Conservation (phyloP, 92 coral and sea anemone genomes). For the Porites cylindrica region DNA sequence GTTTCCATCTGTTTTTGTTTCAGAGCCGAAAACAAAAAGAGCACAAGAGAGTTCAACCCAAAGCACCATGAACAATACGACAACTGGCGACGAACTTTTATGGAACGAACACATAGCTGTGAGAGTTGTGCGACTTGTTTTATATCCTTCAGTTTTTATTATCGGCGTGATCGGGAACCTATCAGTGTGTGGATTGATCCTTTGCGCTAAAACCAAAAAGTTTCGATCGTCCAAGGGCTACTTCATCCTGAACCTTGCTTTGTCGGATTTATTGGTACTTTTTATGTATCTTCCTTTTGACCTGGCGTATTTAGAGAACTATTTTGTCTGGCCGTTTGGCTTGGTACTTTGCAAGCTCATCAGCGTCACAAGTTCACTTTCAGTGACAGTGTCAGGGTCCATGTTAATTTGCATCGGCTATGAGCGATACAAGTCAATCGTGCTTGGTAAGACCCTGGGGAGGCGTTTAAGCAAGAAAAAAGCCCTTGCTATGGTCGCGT, state of each 20-base stretch:
- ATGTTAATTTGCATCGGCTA: slow-evolving; percentile 75
- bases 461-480: slow-evolving; percentile 56
- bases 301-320: slow-evolving; percentile 79
- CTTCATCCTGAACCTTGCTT: slow-evolving; percentile 81
- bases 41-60: neutral
- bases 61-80: slow-evolving; percentile 61
- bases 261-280: slow-evolving; percentile 80
- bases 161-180: slow-evolving; percentile 81
- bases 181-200: slow-evolving; percentile 69
- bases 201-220: slow-evolving; percentile 50
- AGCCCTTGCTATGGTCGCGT: slow-evolving; percentile 53
- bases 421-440: slow-evolving; percentile 83
- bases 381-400: slow-evolving; percentile 83
- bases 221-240: slow-evolving; percentile 77
- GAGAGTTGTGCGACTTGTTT: slow-evolving; percentile 70
- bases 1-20: slow-evolving; percentile 2
- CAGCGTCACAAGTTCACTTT: slow-evolving; percentile 67
- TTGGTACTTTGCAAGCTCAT: slow-evolving; percentile 81
- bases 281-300: slow-evolving; percentile 81
- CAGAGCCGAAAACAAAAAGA: neutral
- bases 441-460: slow-evolving; percentile 45
- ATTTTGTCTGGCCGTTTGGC: slow-evolving; percentile 85
- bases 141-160: slow-evolving; percentile 77
- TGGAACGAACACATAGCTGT: slow-evolving; percentile 67
- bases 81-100: neutral